Evolutionary conservation across 2,797 vertebrate species (phyloP).

Genomic region (Phoxinus dragarum): DNA sequence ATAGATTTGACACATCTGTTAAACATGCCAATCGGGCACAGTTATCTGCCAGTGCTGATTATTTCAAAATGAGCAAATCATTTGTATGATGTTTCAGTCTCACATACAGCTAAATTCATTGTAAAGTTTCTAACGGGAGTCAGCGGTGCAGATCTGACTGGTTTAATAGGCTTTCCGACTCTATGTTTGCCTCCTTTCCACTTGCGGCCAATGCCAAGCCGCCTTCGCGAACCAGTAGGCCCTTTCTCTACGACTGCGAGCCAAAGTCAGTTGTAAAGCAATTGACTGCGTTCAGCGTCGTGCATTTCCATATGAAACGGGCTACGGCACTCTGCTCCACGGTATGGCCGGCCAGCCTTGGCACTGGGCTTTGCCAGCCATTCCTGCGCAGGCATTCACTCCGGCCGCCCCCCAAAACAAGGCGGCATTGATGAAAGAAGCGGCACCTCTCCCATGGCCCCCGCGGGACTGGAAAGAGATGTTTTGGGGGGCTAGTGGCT

Average conservation of each 20-base stretch:
- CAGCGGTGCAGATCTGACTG: conserved; percentile 38
- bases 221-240: conserved; percentile 40
- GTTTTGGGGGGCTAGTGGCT: conserved; percentile 63
- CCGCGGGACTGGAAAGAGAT: conserved; percentile 70
- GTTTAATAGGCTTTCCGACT: conserved; percentile 66
- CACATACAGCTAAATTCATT: background rate
- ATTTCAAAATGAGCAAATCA: no score
- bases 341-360: conserved; percentile 72
- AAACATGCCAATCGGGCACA: background rate
- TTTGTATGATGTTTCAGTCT: background rate
- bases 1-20: background rate
- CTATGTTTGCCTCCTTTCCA: conserved; percentile 66
- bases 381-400: conserved; percentile 71
- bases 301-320: conserved; percentile 87
- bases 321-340: conserved; percentile 77
- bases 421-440: conserved; percentile 74
- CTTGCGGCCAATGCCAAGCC: conserved; percentile 41
- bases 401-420: conserved; percentile 74
- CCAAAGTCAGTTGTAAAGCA: conserved; percentile 87
- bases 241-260: conserved; percentile 72
- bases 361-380: conserved; percentile 74
- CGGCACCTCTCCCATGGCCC: conserved; percentile 69
- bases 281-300: conserved; percentile 82
- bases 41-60: background rate
- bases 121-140: conserved; percentile 36